Base-by-base conservation (phyloP, 92 coral and sea anemone genomes). In the Virgularia gustaviana region DNA sequence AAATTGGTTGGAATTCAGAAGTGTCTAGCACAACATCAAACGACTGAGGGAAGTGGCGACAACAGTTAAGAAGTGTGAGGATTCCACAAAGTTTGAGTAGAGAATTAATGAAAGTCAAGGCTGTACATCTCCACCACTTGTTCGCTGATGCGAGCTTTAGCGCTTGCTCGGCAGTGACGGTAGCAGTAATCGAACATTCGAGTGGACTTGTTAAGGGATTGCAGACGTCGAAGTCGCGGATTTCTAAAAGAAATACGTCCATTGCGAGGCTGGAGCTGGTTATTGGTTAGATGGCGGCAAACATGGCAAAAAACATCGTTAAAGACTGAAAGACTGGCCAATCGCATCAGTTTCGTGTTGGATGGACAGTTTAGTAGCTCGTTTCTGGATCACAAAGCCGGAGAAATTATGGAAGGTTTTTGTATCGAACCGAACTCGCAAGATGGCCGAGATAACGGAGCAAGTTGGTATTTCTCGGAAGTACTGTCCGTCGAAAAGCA, bases 231-330 rank as follows among this genome's bases (percentile, higher is more conserved):
- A 74, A 4, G 59, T 74, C 66, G 19, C 39, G 81, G 27, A 80
- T 80, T 32, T 63, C 70, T 31, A 80, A 75, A 34, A 16, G 77
- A 28, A 52, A 43, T 70, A 80, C 71, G 16, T 33, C 76, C 32
- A 75, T 80, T 4, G 49, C 78, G 36, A 54, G 78, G 22, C 63
- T 78, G 34, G 83, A 77, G 22, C 22, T 77, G 39, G 60, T 53
- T 9, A 53, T 25, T 65, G 73, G 73, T 1, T 77, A 81, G 15
- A 77, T 85, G 86, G 89, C 80, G 20, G 85, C 76, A 1, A 81
- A 80, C 72, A 66, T 80, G 38, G 80, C 67, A 16, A 81, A 63
- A 71, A 85, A 81, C 59, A 45, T 85, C 18, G 5, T 43, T 52
- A 53, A 24, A 13, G 82, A 80, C 18, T 75, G 36, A 59, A 73